These are phyloP conservation scores for Turdus rufiventris DNA, from an alignment of 2,113 vertebrate species.

Conservation along the genomic window DNA sequence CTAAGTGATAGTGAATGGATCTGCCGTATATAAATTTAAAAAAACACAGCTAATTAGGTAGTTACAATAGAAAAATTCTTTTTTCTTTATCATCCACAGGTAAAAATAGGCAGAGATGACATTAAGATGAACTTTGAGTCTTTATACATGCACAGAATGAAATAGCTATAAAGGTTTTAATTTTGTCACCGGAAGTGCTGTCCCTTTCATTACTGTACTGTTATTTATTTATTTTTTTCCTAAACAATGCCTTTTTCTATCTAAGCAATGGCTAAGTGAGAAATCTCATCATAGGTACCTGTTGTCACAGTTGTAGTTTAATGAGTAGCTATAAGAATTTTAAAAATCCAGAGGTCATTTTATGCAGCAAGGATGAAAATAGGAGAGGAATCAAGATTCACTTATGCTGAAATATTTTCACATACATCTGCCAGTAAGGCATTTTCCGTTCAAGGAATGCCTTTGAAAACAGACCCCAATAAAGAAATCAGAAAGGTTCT, in stretches of 20 bases:
- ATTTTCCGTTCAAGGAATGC: background rate
- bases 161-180: background rate
- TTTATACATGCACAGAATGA: background rate
- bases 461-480: background rate
- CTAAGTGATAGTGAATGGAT: background rate
- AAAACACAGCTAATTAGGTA: background rate
- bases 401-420: background rate
- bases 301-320: background rate
- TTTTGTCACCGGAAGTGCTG: accelerated
- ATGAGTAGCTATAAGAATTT: background rate
- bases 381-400: background rate
- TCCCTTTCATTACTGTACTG: background rate
- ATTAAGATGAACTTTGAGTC: background rate
- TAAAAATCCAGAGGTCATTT: background rate
- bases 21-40: background rate
- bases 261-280: background rate
- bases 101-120: background rate
- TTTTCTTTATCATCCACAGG: background rate
- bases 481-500: background rate
- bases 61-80: accelerated
- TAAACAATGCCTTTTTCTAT: background rate
- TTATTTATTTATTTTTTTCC: background rate
- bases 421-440: background rate
- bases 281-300: background rate
- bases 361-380: background rate